phyloP scores from a whole-genome alignment of 23 tunicate genomes.

The Phallusia fumigata region DNA sequence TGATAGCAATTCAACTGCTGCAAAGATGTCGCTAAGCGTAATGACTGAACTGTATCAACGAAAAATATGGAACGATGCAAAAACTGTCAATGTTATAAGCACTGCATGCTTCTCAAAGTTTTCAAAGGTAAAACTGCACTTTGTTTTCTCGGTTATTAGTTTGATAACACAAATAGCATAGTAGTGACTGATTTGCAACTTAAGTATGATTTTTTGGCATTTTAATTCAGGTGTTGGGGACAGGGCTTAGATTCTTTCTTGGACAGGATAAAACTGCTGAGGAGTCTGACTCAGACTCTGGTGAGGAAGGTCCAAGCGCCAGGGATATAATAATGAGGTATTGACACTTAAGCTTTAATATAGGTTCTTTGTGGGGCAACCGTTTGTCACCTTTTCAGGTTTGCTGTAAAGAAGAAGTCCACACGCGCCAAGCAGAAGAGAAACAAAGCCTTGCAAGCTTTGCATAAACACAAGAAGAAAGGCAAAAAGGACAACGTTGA shows the following conservation, averaged over 20 bases:
- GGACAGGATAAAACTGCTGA: constrained; percentile 60
- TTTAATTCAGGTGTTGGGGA: constrained; percentile 41
- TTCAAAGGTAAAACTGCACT: constrained; percentile 50
- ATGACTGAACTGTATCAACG: constrained; percentile 82
- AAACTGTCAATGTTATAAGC: constrained; percentile 95
- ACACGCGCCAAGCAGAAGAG: constrained; percentile 64
- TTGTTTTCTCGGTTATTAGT: no score
- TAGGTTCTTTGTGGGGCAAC: no score
- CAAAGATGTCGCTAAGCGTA: constrained; percentile 72
- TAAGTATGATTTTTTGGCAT: no score
- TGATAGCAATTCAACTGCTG: constrained; percentile 63
- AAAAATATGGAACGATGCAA: constrained; percentile 92
- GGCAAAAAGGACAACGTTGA: constrained; percentile 49
- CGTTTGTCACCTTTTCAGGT: constrained; percentile 29
- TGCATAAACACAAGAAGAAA: constrained; percentile 53
- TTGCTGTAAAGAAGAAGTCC: constrained; percentile 68
- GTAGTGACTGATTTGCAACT: no score
- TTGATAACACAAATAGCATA: no score
- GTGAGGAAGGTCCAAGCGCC: constrained; percentile 65
- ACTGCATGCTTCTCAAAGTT: constrained; percentile 90
- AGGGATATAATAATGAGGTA: constrained; percentile 79
- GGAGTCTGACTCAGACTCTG: constrained; percentile 68
- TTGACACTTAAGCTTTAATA: no score
- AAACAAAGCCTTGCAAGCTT: constrained; percentile 60
- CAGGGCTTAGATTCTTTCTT: constrained; percentile 74